phyloP scores from a whole-genome alignment of 2,797 vertebrate species.

The Rhinella marina region DNA sequence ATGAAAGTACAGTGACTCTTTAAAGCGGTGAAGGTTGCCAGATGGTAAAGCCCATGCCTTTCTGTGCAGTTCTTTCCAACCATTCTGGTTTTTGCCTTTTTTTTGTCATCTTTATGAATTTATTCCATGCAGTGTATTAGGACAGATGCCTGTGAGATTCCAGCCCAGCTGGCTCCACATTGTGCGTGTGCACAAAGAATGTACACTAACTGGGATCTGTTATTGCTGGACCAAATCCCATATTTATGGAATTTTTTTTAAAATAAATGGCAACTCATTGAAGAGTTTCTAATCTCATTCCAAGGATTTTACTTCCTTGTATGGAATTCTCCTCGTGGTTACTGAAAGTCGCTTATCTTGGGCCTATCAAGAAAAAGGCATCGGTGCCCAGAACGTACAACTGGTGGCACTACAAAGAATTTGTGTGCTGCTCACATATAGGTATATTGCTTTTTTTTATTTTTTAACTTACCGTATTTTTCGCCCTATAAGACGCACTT shows the following conservation, averaged over 20 bases:
- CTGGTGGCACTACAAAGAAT: too few relatives aligned
- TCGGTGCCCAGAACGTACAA: not conserved
- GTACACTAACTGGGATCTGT: slow-evolving; percentile 42
- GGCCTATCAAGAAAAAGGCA: too few relatives aligned
- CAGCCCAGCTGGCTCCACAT: slow-evolving; percentile 34
- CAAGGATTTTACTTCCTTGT: slow-evolving; percentile 44
- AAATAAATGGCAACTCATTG: slow-evolving; percentile 50
- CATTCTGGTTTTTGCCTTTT: not conserved
- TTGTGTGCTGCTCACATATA: too few relatives aligned
- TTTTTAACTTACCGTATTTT: too few relatives aligned
- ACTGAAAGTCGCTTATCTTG: not conserved
- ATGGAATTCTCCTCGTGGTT: slow-evolving; percentile 26
- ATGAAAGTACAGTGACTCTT: too few relatives aligned
- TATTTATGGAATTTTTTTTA: slow-evolving; percentile 46
- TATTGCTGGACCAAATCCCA: slow-evolving; percentile 51
- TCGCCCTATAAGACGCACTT: too few relatives aligned
- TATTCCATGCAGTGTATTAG: slow-evolving; percentile 24
- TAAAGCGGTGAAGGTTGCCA: too few relatives aligned
- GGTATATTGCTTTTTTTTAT: too few relatives aligned
- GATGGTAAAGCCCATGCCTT: too few relatives aligned
- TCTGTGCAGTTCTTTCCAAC: not conserved
- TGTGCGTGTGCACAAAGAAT: slow-evolving; percentile 43
- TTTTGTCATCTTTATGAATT: not conserved
- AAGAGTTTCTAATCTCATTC: slow-evolving; percentile 39
- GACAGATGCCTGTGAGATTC: slow-evolving; percentile 48